Evolutionary conservation across 1,140 invertebrate species (phyloP), one percentile per base, ranked within the genome.

Genomic region (Anastatus disparis): DNA sequence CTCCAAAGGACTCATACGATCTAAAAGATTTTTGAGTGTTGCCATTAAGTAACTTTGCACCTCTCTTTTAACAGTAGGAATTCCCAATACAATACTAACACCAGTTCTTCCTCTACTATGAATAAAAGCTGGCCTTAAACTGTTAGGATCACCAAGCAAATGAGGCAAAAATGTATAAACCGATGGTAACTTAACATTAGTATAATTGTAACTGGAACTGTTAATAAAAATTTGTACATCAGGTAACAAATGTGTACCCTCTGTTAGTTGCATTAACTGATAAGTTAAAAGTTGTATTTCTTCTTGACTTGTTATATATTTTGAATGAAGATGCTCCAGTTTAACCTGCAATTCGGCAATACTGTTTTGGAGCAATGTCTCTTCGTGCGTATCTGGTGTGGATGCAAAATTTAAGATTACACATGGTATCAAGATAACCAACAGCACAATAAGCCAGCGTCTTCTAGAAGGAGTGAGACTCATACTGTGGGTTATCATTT

Each of bases 91-190:
- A 56, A 97, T 89, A 35, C 93, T 93, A 0, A 93, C 91, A 75
- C 93, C 93, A 12, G 87, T 87, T 50, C 94, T 88, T 6, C 91
- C 91, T 74, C 91, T 91, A 15, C 92, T 93, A 74, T 95, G 86
- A 62, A 93, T 87, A 80, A 92, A 95, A 9, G 92, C 91, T 8
- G 96, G 94, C 46, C 90, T 87, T 42, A 97, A 84, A 76, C 93
- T 94, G 73, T 89, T 88, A 0, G 92, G 91, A 79, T 93, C 90
- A 50, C 93, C 91, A 48, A 95, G 87, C 22, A 97, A 87, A 86
- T 97, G 94, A 1, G 96, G 95, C 53, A 97, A 85, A 78, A 96
- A 95, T 77, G 94, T 92, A 83, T 93, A 96, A 58, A 94, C 90
- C 62, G 92, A 93, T 12, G 94, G 94, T 52, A 94, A 83, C 53